phyloP scores from a whole-genome alignment of 2,888 invertebrate genomes.

The Escarpia spicata region DNA sequence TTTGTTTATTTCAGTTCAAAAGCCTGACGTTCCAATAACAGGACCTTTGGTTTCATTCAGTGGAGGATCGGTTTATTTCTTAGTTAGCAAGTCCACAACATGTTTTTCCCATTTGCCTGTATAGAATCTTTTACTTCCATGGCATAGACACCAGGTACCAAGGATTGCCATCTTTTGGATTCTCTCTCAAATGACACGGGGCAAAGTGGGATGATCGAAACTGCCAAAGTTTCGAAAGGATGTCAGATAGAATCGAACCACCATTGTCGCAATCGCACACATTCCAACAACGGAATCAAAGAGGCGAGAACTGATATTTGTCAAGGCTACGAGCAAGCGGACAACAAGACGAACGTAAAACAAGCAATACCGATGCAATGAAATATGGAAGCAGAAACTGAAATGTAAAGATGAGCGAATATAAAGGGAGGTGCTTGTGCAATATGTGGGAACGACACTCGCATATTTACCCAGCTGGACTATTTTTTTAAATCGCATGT shows the following conservation, averaged over 20 bases:
- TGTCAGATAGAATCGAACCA: background rate
- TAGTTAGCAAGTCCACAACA: too few relatives aligned
- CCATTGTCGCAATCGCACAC: background rate
- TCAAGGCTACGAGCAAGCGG: background rate
- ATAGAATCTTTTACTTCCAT: too few relatives aligned
- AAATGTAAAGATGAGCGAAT: background rate
- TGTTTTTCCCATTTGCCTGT: too few relatives aligned
- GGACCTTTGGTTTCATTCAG: too few relatives aligned
- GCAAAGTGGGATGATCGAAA: too few relatives aligned
- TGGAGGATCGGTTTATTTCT: too few relatives aligned
- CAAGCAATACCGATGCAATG: constrained; percentile 13
- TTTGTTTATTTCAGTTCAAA: too few relatives aligned
- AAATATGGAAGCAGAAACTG: constrained; percentile 1
- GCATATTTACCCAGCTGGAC: constrained; percentile 92
- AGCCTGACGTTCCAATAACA: too few relatives aligned
- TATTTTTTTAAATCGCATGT: constrained; percentile 95
- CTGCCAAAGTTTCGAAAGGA: background rate
- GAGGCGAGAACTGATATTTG: background rate
- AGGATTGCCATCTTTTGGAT: too few relatives aligned
- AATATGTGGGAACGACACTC: constrained; percentile 17
- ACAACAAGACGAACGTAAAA: background rate
- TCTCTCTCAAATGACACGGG: too few relatives aligned
- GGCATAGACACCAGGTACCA: too few relatives aligned
- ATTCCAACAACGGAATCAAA: background rate
- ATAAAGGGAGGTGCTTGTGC: background rate